Conservation (phyloP, 1,140 invertebrate species). For the Drosophila bocki region DNA sequence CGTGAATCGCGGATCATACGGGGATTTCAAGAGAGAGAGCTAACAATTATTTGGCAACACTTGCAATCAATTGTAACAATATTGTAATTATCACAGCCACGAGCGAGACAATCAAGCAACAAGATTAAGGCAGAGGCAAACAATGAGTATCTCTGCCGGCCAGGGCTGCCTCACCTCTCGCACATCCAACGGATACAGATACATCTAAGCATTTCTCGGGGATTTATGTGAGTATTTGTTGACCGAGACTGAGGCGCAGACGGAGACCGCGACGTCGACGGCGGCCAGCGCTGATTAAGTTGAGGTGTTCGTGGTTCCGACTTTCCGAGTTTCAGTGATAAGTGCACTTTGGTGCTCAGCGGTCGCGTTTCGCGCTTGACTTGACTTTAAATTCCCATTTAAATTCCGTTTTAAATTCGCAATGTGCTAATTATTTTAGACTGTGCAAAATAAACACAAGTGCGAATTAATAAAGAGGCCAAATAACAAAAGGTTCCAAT, state of each 20-base stretch:
- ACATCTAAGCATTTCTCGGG: conserved; percentile 11
- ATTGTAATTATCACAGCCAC: conserved; percentile 54
- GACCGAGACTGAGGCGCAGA: conserved; percentile 5
- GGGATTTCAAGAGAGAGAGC: conserved; percentile 1
- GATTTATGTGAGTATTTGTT: conserved; percentile 19
- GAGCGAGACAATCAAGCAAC: conserved; percentile 25
- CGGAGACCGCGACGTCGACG: conserved; percentile 15
- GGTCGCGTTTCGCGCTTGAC: conserved; percentile 32
- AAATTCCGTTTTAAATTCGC: conserved; percentile 8
- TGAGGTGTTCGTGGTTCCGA: conserved; percentile 54
- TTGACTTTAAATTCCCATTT: conserved; percentile 17
- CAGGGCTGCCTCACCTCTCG: conserved; percentile 42
- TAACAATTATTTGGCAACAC: conserved; percentile 64
- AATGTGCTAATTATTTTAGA: conserved; percentile 15
- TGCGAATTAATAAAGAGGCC: conserved; percentile 11
- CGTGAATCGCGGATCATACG: conserved; percentile 26
- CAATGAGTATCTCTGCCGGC: conserved; percentile 40
- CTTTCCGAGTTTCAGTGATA: conserved; percentile 65
- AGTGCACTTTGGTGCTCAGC: conserved; percentile 54
- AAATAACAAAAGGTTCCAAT: not conserved
- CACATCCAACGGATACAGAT: conserved; percentile 34
- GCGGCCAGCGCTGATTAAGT: conserved; percentile 52
- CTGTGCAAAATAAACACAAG: not conserved
- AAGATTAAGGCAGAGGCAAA: conserved; percentile 29
- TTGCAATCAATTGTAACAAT: conserved; percentile 58